Evolutionary conservation across 2,888 invertebrate genomes (phyloP).

Genomic region (Seladonia tumulorum): DNA sequence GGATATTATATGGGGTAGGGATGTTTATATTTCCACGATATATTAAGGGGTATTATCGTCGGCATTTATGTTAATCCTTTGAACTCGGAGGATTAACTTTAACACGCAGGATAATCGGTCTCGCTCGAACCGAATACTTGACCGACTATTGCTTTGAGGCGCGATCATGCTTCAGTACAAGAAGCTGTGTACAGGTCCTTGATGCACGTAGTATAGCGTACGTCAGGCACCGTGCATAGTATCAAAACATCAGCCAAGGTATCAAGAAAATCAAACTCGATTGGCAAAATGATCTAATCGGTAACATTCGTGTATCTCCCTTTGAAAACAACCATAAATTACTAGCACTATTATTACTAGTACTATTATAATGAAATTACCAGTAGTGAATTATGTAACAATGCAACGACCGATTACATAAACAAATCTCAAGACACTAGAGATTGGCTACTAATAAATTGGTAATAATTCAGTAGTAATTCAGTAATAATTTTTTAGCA

Average conservation of each 20-base stretch:
- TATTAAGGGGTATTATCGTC: neutral
- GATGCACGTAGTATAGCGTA: neutral
- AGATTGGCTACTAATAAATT: no score
- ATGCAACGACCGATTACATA: no score
- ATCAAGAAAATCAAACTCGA: neutral
- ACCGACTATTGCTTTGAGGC: neutral
- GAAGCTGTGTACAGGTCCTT: neutral
- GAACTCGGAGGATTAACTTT: neutral
- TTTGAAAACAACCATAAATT: neutral
- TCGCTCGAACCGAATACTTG: neutral
- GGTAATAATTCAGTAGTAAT: no score
- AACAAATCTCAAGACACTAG: no score
- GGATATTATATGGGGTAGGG: no score
- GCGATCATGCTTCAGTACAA: neutral
- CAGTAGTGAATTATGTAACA: no score
- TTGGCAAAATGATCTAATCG: neutral
- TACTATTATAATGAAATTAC: no score
- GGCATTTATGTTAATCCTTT: neutral
- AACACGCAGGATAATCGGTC: neutral
- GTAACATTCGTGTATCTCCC: neutral
- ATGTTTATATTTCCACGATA: no score
- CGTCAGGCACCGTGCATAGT: neutral
- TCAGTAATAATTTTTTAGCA: no score
- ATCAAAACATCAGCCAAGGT: neutral
- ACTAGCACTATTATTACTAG: neutral